Base-by-base conservation (phyloP, 2,797 vertebrate species). In the Paratrypauchen microcephalus region DNA sequence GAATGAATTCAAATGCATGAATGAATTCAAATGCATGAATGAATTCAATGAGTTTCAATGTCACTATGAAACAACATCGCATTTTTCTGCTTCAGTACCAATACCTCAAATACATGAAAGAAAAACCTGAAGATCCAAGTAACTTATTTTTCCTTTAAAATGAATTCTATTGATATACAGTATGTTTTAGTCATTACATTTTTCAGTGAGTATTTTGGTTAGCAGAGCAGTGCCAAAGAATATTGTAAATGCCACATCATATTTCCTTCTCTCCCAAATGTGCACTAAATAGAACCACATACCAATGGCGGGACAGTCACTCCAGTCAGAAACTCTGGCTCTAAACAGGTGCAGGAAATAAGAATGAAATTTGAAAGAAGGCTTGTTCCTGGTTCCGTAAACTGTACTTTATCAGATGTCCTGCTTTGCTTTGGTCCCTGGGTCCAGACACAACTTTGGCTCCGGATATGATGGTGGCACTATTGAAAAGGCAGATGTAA, bases 391-490 rank as follows among this genome's bases (percentile, higher is more conserved):
- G 28, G 11, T 50, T 26, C 16, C 50, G 56, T 30, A 7, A 9
- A 65, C 55, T 41, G 16, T 16, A 12, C 55, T 15, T 65, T 52
- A 65, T 65, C 63, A 19, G 65, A 58, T 4, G 39, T 28, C 70
- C n/a, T 28, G 6, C 36, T 16, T 78, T 74, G 72, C 45, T 76
- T 75, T 75, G 23, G 61, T 24, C 65, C 32, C 52, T 72, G 24
- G 2, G n/a, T 60, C 68, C 70, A 83, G 86, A 88, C 82, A 84
- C 81, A 89, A 87, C 85, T 72, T 77, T 2, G 19, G 41, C 83
- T 71, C 58, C 76, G 86, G 90, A 92, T 89, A 91, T 88, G 77
- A 87, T 87, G 89, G 87, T 85, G 83, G 82, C 79, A 83, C 79
- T 78, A 78, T 32, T 73, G 70, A 83, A 83, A 83, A 48, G 30